Evolutionary conservation across 2,888 invertebrate species (phyloP), one percentile per base, ranked within the genome.

Genomic region (Rapana venosa): DNA sequence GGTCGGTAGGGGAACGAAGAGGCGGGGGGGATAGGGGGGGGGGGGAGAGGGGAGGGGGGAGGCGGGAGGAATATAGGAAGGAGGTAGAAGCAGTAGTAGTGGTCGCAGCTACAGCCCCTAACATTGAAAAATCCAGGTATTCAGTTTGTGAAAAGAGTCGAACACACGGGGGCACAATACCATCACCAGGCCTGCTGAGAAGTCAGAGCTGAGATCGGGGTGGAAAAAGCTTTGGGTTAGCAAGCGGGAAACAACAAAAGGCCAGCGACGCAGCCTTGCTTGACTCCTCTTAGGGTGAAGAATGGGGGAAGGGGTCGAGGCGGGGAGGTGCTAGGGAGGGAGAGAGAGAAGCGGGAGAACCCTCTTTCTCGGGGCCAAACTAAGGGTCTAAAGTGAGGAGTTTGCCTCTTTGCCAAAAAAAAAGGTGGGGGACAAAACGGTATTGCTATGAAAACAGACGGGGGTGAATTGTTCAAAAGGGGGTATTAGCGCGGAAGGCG

Each of bases 351-450:
- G 8, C 47, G 47, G 47, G 47, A 47, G 20, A 32, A 79, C 77
- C 77, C 77, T 8, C 77, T 32, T 13, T 32, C 8, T 47, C 32
- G 13, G 32, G 77, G 77, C 77, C 77, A 79, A 79, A 32, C 77
- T 32, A 79, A 79, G 77, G 32, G 77, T 79, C 32, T 79, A 79
- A n/a, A 79, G 77, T 79, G 77, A 79, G 32, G 77, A 79, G 77
- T 79, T 79, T 32, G 32, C 77, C 35, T 79, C 20, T 79, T 79
- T 79, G 30, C 26, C 26, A 5, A 26, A 5, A 2, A n/a, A n/a
- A 13, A n/a, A n/a, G 32, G 32, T 13, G 32, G 77, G 77, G 77
- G 15, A 79, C 77, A 79, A 79, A 79, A 79, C 77, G 77, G 77
- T 15, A 32, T 79, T 32, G 77, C 77, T 35, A 26, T 79, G 77